A percentile compares a stretch with the other conserved stretches of the same genome.
Evolutionary conservation across 1,140 invertebrate genomes (phyloP).

Genomic region (Aethina tumida): DNA sequence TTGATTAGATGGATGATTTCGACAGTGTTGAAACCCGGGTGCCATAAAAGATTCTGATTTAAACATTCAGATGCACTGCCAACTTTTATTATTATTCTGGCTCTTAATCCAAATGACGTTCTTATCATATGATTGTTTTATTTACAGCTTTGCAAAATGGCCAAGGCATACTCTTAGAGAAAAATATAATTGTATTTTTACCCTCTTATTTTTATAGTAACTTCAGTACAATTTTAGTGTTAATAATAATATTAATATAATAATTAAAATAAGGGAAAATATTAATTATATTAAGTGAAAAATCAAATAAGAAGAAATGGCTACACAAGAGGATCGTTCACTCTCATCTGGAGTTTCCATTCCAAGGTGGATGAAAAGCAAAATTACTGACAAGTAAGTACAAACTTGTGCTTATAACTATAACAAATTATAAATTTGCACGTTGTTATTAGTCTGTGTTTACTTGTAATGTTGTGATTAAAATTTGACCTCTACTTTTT

Average conservation of each 20-base stretch:
- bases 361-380: slow-evolving; percentile 49
- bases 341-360: slow-evolving; percentile 42
- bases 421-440: no score
- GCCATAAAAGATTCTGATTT: no score
- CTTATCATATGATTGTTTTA: slow-evolving; percentile 19
- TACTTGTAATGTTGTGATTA: no score
- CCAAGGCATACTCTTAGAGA: slow-evolving; percentile 29
- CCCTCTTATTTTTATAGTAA: slow-evolving; percentile 9
- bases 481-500: no score
- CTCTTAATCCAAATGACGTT: slow-evolving; percentile 9
- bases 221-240: slow-evolving; percentile 5
- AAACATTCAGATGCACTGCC: no score
- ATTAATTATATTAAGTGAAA: background rate
- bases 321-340: slow-evolving; percentile 40
- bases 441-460: no score
- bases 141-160: slow-evolving; percentile 27
- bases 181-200: slow-evolving; percentile 8
- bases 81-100: slow-evolving; percentile 5
- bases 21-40: no score
- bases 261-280: no score
- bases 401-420: no score
- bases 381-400: slow-evolving; percentile 29
- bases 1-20: no score
- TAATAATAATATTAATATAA: no score
- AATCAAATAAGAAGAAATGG: slow-evolving; percentile 16